Evolutionary conservation across 2,797 vertebrate species (phyloP).

Genomic region (Myotis daubentonii): DNA sequence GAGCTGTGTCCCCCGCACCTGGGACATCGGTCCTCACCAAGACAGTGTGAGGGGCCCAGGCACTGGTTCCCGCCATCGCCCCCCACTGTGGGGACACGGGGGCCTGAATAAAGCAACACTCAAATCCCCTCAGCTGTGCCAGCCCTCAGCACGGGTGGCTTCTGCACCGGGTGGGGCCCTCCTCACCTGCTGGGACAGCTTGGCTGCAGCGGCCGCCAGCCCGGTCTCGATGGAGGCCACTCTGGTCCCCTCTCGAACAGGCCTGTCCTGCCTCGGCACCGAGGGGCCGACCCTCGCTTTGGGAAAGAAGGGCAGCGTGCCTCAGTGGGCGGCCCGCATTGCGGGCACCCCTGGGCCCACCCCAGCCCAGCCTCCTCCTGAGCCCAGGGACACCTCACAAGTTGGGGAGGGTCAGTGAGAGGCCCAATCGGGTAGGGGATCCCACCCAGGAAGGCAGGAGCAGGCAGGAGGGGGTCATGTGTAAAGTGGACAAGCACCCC

Average conservation of each 20-base stretch:
- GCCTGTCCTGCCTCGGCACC: constrained; percentile 95
- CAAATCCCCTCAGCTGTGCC: neutral
- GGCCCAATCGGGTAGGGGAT: neutral
- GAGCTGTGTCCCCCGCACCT: neutral
- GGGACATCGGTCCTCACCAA: neutral
- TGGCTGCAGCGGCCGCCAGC: constrained; percentile 95
- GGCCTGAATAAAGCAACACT: neutral
- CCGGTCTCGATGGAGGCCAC: constrained; percentile 98
- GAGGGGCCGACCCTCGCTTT: constrained; percentile 96
- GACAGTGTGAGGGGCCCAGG: neutral
- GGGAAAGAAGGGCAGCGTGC: constrained; percentile 64
- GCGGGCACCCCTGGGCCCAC: neutral
- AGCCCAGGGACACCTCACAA: neutral
- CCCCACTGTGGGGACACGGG: neutral
- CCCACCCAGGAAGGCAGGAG: neutral
- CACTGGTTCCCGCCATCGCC: neutral
- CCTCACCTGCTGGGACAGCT: constrained; percentile 97
- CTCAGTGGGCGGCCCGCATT: fast-evolving
- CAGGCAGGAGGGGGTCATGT: too few relatives aligned
- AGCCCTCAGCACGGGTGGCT: neutral
- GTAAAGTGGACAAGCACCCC: neutral
- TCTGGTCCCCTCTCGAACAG: constrained; percentile 95
- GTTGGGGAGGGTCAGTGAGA: neutral
- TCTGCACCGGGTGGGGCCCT: neutral
- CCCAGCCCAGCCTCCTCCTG: neutral